phyloP scores from a whole-genome alignment of 2,888 invertebrate genomes.

The Steinernema carpocapsae region DNA sequence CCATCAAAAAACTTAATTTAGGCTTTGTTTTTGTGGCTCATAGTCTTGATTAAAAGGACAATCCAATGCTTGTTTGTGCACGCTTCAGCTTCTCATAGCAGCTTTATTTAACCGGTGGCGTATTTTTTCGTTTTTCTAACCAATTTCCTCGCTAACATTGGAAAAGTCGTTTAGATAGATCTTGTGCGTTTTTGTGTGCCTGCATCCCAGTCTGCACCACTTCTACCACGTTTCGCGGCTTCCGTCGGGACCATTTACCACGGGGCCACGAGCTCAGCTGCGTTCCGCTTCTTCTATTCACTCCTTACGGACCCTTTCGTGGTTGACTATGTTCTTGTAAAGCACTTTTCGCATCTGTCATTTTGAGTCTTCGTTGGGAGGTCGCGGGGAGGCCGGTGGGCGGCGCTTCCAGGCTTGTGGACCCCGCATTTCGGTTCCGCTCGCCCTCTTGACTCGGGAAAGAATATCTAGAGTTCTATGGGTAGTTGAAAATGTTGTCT shows the following conservation, averaged over 20 bases:
- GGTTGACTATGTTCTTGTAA: constrained; percentile 16
- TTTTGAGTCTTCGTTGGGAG: neutral
- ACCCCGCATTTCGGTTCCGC: no score
- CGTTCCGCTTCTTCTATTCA: neutral
- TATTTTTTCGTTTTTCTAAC: neutral
- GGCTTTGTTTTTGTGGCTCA: neutral
- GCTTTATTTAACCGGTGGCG: constrained; percentile 7
- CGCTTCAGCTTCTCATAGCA: neutral
- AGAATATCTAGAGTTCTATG: neutral
- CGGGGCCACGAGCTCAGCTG: neutral
- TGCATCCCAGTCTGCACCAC: neutral
- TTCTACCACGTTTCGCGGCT: constrained; percentile 1
- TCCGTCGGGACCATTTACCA: neutral
- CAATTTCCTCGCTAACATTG: neutral
- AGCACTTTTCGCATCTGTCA: constrained; percentile 18
- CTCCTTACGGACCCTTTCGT: neutral
- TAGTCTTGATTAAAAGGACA: neutral
- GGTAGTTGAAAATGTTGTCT: neutral
- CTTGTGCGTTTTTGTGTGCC: neutral
- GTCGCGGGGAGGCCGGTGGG: constrained; percentile 15
- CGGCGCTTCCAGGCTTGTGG: no score
- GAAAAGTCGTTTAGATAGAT: constrained; percentile 2
- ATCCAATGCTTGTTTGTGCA: neutral
- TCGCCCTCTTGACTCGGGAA: neutral
- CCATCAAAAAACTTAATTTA: no score